Conservation (phyloP, 1,140 invertebrate genomes). For the Agrypnia vestita region DNA sequence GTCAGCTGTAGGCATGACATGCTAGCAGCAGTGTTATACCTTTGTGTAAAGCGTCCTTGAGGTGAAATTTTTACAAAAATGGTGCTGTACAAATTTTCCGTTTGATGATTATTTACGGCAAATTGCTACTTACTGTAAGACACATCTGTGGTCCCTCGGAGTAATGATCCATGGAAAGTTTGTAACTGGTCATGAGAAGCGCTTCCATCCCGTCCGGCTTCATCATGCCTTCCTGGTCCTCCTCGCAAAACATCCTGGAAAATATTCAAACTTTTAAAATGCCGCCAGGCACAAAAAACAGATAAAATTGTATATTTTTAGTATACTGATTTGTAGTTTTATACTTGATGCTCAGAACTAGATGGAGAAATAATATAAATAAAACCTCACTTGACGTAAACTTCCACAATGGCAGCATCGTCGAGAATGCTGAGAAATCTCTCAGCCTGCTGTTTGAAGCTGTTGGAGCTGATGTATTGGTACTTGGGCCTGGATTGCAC, state of each 20-base stretch:
- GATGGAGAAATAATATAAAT: too few relatives aligned
- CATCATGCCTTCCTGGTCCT: constrained; percentile 72
- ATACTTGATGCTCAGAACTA: too few relatives aligned
- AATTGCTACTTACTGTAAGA: constrained; percentile 66
- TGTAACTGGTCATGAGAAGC: constrained; percentile 81
- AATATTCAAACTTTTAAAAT: background rate
- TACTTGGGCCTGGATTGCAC: constrained; percentile 75
- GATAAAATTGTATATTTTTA: too few relatives aligned
- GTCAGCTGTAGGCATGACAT: too few relatives aligned
- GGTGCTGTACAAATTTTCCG: too few relatives aligned
- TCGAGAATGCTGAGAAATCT: constrained; percentile 80
- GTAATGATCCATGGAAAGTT: constrained; percentile 84
- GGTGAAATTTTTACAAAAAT: too few relatives aligned
- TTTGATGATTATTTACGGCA: too few relatives aligned
- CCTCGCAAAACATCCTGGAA: constrained; percentile 72
- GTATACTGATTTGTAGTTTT: too few relatives aligned
- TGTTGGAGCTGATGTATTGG: constrained; percentile 74
- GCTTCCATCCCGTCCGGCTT: constrained; percentile 75
- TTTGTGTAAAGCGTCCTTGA: too few relatives aligned
- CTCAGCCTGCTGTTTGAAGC: constrained; percentile 82
- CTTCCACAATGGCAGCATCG: constrained; percentile 77
- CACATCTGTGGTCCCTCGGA: constrained; percentile 77
- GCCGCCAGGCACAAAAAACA: too few relatives aligned
- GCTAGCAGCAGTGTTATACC: too few relatives aligned
- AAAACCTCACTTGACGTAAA: constrained; percentile 75